A percentile compares a stretch with the other conserved stretches of the same genome.
phyloP scores from a whole-genome alignment of 30 jellyfish, hydroid and myxozoan genomes.

The Hydractinia symbiolongicarpus region DNA sequence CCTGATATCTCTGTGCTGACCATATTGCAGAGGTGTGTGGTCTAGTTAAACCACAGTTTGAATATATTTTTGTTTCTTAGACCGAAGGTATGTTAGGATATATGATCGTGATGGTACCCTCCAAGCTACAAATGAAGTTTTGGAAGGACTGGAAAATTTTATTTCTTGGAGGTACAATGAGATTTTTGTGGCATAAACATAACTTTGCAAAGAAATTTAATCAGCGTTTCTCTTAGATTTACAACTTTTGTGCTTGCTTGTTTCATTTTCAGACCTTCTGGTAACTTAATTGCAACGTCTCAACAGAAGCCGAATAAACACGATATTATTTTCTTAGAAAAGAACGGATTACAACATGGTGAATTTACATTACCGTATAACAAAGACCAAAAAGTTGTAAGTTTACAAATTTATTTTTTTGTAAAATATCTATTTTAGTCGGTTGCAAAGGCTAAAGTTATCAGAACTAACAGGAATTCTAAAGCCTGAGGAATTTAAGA shows the following conservation, averaged over 20 bases:
- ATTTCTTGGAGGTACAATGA: slow-evolving; percentile 63
- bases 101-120: slow-evolving; percentile 72
- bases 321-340: slow-evolving; percentile 71
- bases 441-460: background rate
- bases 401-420: background rate
- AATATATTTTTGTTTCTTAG: slow-evolving; percentile 19
- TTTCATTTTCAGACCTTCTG: slow-evolving; percentile 51
- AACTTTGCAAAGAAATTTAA: background rate
- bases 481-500: too few relatives aligned
- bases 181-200: background rate
- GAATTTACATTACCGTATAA: slow-evolving; percentile 70
- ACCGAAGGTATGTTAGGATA: slow-evolving; percentile 58
- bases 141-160: slow-evolving; percentile 66
- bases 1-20: too few relatives aligned
- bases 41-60: too few relatives aligned
- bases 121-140: slow-evolving; percentile 62
- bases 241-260: background rate
- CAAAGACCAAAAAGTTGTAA: slow-evolving; percentile 51
- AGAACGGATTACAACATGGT: slow-evolving; percentile 88
- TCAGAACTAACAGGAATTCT: background rate
- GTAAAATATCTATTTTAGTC: slow-evolving; percentile 31
- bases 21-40: too few relatives aligned
- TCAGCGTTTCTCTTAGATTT: background rate
- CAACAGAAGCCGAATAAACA: slow-evolving; percentile 88
- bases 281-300: slow-evolving; percentile 68